Evolutionary conservation across 2,888 invertebrate genomes (phyloP).

Genomic region (Ommatoiulus sabulosus): DNA sequence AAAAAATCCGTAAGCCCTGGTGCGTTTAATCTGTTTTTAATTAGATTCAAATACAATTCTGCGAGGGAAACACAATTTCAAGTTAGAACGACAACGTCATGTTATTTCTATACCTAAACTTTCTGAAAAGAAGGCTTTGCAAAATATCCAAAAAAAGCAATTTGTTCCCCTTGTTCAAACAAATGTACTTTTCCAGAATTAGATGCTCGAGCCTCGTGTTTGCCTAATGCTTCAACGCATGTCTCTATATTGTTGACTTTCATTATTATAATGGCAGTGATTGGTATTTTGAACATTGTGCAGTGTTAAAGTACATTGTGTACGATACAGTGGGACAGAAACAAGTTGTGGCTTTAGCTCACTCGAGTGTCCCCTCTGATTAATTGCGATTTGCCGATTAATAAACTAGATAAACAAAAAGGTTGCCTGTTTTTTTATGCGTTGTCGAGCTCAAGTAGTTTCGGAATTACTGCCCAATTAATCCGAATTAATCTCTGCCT

Average conservation of each 20-base stretch:
- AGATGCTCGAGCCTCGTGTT: neutral
- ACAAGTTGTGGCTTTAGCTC: no score
- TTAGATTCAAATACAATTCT: neutral
- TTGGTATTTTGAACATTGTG: neutral
- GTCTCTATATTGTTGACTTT: neutral
- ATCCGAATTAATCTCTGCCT: no score
- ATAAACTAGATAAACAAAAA: no score
- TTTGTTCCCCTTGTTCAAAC: neutral
- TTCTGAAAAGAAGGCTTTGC: neutral
- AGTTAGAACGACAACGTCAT: neutral
- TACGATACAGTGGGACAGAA: no score
- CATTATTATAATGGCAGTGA: neutral
- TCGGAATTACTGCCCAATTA: no score
- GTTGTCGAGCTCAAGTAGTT: no score
- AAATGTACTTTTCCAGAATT: neutral
- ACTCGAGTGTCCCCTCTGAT: no score
- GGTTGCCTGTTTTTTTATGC: no score
- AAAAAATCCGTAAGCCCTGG: neutral
- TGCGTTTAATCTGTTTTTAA: neutral
- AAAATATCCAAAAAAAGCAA: neutral
- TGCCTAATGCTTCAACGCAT: neutral
- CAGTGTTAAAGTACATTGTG: no score
- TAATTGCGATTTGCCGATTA: no score
- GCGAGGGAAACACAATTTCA: neutral
- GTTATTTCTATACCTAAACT: neutral